phyloP scores from a whole-genome alignment of 2,113 vertebrate species.

The Odocoileus virginianus region DNA sequence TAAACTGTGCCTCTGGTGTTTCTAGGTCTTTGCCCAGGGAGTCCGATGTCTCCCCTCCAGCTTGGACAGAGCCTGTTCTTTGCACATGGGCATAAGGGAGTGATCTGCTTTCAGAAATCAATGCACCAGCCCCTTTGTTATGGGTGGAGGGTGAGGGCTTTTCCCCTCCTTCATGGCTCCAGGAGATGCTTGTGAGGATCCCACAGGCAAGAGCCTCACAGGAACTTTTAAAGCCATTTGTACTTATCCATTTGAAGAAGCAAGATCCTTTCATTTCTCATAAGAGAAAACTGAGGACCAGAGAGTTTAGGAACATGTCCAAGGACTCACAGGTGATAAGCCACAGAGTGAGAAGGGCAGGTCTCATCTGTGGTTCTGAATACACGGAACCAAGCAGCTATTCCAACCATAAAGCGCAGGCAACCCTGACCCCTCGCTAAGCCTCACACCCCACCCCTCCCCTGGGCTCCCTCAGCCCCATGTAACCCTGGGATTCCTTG shows the following conservation, averaged over 20 bases:
- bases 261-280: background rate
- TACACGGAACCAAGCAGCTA: background rate
- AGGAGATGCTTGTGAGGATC: background rate
- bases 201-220: background rate
- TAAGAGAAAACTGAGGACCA: background rate
- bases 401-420: too few species aligned
- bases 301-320: background rate
- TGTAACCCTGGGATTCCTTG: background rate
- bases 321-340: background rate
- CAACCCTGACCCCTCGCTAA: background rate
- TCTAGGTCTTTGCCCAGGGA: background rate
- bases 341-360: background rate
- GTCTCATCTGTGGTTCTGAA: background rate
- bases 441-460: accelerated
- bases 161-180: background rate
- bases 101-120: background rate
- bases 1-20: background rate
- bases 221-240: background rate
- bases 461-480: background rate
- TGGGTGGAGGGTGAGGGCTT: background rate
- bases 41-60: background rate
- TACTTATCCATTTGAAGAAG: background rate
- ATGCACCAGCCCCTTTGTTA: background rate
- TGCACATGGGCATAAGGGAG: background rate
- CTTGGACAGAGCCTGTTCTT: background rate